Evolutionary conservation across 2,113 vertebrate species (phyloP).

Genomic region (Nycticebus coucang): DNA sequence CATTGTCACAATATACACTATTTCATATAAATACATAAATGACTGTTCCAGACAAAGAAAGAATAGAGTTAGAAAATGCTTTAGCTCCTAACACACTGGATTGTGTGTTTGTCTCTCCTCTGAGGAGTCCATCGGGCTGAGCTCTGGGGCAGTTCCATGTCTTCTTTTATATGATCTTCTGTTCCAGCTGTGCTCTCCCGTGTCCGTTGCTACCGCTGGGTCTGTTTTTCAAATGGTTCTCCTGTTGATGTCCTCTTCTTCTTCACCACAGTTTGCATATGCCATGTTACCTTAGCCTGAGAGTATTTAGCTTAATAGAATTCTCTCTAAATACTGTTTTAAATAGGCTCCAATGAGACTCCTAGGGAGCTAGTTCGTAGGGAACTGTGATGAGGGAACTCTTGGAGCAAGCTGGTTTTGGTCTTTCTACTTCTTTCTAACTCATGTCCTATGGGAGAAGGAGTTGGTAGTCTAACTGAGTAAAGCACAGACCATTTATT

Average conservation of each 20-base stretch:
- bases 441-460: neutral
- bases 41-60: neutral
- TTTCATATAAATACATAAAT: neutral
- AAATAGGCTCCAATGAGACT: slow-evolving; percentile 33
- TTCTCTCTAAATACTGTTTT: slow-evolving; percentile 52
- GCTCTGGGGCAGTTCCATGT: neutral
- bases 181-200: neutral
- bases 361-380: neutral
- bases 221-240: neutral
- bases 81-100: neutral
- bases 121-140: neutral
- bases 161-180: neutral
- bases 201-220: neutral
- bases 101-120: neutral
- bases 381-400: slow-evolving; percentile 29
- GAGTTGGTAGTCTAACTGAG: slow-evolving; percentile 9
- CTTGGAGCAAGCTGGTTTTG: slow-evolving; percentile 26
- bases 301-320: slow-evolving; percentile 50
- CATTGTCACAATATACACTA: neutral
- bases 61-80: neutral
- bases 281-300: neutral
- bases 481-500: slow-evolving; percentile 3
- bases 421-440: slow-evolving; percentile 20
- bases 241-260: neutral
- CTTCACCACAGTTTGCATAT: slow-evolving; percentile 27